Percentiles rank a stretch among this genome's conserved stretches.
Evolutionary conservation across 2,797 vertebrate species (phyloP).

Genomic region (Vipera latastei): DNA sequence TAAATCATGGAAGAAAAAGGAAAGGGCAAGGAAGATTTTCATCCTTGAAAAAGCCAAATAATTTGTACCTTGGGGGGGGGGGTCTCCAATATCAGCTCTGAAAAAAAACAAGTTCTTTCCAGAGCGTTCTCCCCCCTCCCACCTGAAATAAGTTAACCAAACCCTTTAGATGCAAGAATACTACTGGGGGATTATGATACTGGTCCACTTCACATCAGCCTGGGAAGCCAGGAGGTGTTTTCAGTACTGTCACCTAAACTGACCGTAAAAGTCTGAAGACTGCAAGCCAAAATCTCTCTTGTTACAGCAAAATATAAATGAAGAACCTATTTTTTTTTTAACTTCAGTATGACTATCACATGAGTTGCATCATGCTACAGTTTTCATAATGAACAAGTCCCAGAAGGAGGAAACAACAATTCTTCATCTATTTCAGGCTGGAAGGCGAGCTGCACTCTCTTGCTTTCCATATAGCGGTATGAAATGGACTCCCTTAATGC

Average conservation of each 20-base stretch:
- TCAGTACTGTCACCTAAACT: not conserved
- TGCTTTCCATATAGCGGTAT: not conserved
- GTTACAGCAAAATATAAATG: not conserved
- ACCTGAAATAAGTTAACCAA: not conserved
- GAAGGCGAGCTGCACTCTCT: not conserved
- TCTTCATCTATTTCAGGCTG: constrained; percentile 21
- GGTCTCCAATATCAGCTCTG: not conserved
- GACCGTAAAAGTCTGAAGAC: constrained; percentile 9
- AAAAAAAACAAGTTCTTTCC: not conserved
- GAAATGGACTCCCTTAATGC: constrained; percentile 7
- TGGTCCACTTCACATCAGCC: not conserved
- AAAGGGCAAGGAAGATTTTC: constrained; percentile 16
- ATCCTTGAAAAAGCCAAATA: not conserved
- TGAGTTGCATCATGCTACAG: constrained; percentile 41
- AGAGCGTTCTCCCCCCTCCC: not conserved
- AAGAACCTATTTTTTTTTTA: constrained; percentile 39
- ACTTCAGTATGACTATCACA: constrained; percentile 33
- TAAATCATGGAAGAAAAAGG: constrained; percentile 28
- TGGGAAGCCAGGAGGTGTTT: not conserved
- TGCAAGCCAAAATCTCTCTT: not conserved
- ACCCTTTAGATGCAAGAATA: not conserved
- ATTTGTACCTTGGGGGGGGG: not conserved
- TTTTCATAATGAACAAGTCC: constrained; percentile 27
- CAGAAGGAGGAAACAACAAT: constrained; percentile 40
- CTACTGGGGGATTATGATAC: not conserved